phyloP scores from a whole-genome alignment of 2,888 invertebrate species.

The Apoda limacodes region DNA sequence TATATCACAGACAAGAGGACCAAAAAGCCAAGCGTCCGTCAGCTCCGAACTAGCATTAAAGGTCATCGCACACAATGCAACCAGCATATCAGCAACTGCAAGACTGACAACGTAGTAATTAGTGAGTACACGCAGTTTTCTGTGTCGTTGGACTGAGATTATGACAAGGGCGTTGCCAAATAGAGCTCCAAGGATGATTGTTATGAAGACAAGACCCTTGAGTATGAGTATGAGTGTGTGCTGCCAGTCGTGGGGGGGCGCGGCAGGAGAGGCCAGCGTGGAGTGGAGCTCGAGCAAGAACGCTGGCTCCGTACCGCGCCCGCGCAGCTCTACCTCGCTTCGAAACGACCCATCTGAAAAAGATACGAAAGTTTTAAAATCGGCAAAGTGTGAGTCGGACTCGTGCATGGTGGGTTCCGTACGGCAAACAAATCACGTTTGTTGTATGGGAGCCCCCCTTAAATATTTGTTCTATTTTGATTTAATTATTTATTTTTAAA shows the following conservation, averaged over 20 bases:
- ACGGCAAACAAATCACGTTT: no score
- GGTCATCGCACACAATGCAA: conserved; percentile 92
- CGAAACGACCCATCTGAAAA: conserved; percentile 51
- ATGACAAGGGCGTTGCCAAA: conserved; percentile 94
- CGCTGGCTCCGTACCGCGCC: conserved; percentile 65
- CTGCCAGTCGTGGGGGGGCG: conserved; percentile 52
- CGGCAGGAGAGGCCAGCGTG: conserved; percentile 61
- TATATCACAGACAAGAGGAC: conserved; percentile 91
- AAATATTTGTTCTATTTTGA: no score
- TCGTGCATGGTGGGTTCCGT: no score
- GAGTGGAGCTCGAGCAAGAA: conserved; percentile 56
- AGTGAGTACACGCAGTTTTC: conserved; percentile 87
- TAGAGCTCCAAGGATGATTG: conserved; percentile 89
- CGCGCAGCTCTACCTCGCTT: conserved; percentile 57
- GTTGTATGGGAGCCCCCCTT: no score
- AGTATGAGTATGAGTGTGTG: conserved; percentile 71
- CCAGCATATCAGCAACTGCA: conserved; percentile 93
- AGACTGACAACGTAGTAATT: conserved; percentile 96
- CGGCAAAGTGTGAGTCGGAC: no score
- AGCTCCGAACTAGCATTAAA: conserved; percentile 92
- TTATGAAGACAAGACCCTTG: conserved; percentile 84
- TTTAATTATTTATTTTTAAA: no score
- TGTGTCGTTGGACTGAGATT: conserved; percentile 83
- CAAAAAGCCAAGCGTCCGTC: conserved; percentile 91
- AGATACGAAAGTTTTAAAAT: neutral